Evolutionary conservation across 1,140 invertebrate genomes (phyloP).

Genomic region (Temnothorax nylanderi): DNA sequence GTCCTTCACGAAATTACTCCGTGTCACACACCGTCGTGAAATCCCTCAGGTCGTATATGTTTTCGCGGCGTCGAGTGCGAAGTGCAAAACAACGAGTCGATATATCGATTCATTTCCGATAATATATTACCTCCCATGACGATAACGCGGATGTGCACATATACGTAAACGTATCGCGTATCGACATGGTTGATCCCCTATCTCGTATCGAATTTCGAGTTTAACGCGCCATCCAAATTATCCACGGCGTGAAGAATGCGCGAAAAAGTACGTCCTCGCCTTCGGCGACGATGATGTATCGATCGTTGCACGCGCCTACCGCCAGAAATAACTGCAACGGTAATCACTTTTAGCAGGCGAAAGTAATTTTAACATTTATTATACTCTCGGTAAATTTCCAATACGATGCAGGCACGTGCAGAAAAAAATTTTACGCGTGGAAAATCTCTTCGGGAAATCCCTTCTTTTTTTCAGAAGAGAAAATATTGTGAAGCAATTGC

Average conservation of each 20-base stretch:
- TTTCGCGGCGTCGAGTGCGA: constrained; percentile 43
- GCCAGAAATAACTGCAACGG: constrained; percentile 40
- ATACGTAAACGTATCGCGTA: constrained; percentile 16
- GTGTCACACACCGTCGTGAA: constrained; percentile 45
- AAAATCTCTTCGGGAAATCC: not conserved
- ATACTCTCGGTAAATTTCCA: not conserved
- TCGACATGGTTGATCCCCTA: constrained; percentile 5
- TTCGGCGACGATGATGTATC: constrained; percentile 43
- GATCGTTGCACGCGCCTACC: constrained; percentile 38
- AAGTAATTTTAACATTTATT: constrained; percentile 33
- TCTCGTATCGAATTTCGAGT: constrained; percentile 31
- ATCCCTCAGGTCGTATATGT: constrained; percentile 64
- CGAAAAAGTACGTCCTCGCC: not conserved
- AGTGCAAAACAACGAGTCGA: constrained; percentile 67
- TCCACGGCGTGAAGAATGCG: not conserved
- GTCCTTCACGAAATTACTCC: constrained; percentile 66
- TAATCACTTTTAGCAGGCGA: constrained; percentile 46
- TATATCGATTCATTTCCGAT: constrained; percentile 75
- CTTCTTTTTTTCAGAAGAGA: not conserved
- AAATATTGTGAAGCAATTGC: no score
- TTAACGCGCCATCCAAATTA: constrained; percentile 38
- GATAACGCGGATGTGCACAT: constrained; percentile 56
- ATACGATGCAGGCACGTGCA: no score
- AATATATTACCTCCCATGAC: constrained; percentile 68
- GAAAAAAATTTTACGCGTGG: not conserved